Base-by-base conservation (phyloP, 2,797 vertebrate genomes). In the Myotis vivesi region DNA sequence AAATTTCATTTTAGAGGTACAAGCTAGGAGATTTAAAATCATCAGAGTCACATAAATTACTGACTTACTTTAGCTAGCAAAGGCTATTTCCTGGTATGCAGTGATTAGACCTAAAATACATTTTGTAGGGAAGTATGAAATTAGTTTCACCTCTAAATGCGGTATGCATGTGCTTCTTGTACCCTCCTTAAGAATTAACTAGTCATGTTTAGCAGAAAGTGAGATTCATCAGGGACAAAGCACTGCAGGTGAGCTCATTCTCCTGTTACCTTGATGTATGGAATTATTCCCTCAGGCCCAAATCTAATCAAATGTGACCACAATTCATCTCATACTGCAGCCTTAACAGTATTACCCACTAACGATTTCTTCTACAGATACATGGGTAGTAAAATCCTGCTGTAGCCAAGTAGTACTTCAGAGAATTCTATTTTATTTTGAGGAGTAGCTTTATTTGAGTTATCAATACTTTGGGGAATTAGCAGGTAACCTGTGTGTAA, bases 301-400 rank as follows among this genome's bases (percentile, higher is more conserved):
- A 81, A 92, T 93, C 92, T 97, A 97, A 96, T 95, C 94, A 96
- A 62, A 92, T 93, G 73, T 94, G 95, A 96, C 93, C 68, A 92
- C 95, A 92, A 84, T 94, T 95, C 92, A 88, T 96, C 87, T 95
- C 90, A 69, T 62, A 83, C 73, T 87, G 51, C 38, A 95, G 57
- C 73, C 87, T 79, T 89, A 85, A 89, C 41, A 22, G 72, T 89
- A 81, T 95, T 95, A 80, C 46, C 49, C 68, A 75, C 85, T 92
- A 94, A 97, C 92, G 84, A 92, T 94, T 96, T 96, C 62, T 92
- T 72, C 89, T 94, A 72, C 46, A 88, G 84, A 90, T 68, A 77
- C 19, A 85, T 17, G 19, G 86, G 23, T 57, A 76, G 57, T 49
- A 88, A 95, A 88, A 77, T 57, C 15, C 12, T 85, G 92, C 81